Evolutionary conservation across 2,888 invertebrate species (phyloP).

Genomic region (Elysia crispata): DNA sequence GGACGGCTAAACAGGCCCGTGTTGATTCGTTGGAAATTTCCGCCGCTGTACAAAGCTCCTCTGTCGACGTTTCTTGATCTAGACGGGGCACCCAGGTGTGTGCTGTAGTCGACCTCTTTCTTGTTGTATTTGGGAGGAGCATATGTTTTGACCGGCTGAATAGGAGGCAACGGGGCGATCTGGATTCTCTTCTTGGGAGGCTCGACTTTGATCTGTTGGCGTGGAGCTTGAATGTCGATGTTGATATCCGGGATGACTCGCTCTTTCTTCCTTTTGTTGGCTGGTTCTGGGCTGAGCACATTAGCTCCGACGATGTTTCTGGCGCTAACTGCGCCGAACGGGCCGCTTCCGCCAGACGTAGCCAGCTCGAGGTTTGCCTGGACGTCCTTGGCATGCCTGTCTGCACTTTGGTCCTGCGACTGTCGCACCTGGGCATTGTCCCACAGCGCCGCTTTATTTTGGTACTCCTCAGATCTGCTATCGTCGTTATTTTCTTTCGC

Average conservation of each 20-base stretch:
- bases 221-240: constrained; percentile 36
- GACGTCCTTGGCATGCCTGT: neutral
- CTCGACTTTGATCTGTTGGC: constrained; percentile 30
- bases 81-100: constrained; percentile 13
- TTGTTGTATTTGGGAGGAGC: constrained; percentile 42
- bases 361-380: constrained; percentile 16
- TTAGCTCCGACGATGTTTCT: constrained; percentile 30
- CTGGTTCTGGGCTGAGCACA: neutral
- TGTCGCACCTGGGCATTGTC: constrained; percentile 34
- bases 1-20: constrained; percentile 34
- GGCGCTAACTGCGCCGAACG: constrained; percentile 36
- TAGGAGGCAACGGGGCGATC: constrained; percentile 28
- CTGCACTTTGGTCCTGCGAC: neutral
- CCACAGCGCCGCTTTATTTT: constrained; percentile 36
- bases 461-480: constrained; percentile 32
- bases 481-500: constrained; percentile 37
- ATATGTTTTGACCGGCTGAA: constrained; percentile 38
- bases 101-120: constrained; percentile 40
- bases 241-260: constrained; percentile 34
- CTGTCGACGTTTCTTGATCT: constrained; percentile 11
- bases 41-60: constrained; percentile 2
- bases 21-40: constrained; percentile 39
- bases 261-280: constrained; percentile 18
- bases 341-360: constrained; percentile 23
- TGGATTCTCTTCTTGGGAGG: constrained; percentile 29